Percentiles rank a stretch among this genome's conserved stretches.
These are phyloP conservation scores for Aphelinus certus DNA, from an alignment of 1,140 invertebrate species.

Conservation along the genomic window DNA sequence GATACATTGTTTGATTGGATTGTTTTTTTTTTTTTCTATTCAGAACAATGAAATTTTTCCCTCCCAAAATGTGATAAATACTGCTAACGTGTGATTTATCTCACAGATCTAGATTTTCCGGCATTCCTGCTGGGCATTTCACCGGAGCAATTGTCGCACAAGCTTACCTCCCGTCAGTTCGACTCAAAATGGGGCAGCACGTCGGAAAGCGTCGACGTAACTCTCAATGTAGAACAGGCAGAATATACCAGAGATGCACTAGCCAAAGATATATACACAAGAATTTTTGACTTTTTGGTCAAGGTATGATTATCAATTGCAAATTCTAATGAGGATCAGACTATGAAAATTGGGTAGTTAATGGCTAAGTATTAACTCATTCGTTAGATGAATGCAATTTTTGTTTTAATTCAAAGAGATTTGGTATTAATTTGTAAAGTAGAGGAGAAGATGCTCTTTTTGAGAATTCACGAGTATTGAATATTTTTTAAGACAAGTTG, in stretches of 20 bases:
- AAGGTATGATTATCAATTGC: constrained; percentile 61
- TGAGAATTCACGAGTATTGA: too few species aligned
- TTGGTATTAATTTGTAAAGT: too few species aligned
- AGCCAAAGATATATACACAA: constrained; percentile 76
- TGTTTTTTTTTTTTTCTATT: too few species aligned
- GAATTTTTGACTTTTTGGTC: constrained; percentile 78
- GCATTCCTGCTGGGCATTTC: constrained; percentile 74
- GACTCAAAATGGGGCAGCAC: constrained; percentile 81
- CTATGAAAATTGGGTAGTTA: too few species aligned
- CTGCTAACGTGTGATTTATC: constrained; percentile 33
- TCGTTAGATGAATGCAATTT: too few species aligned
- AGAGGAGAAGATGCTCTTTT: too few species aligned
- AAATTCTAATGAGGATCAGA: too few species aligned
- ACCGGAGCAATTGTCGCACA: constrained; percentile 69
- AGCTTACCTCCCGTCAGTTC: constrained; percentile 74
- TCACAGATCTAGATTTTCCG: constrained; percentile 74
- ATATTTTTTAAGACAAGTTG: too few species aligned
- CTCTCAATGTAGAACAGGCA: constrained; percentile 75
- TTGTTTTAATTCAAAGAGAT: too few species aligned
- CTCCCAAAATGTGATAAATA: background rate
- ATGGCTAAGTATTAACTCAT: too few species aligned
- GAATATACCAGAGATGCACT: constrained; percentile 75
- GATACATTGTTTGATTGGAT: too few species aligned
- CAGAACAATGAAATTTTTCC: background rate
- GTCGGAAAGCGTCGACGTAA: constrained; percentile 76